Percentiles rank a stretch among this genome's conserved stretches.
phyloP scores from a whole-genome alignment of 2,797 vertebrate genomes.

The Manis pentadactyla region DNA sequence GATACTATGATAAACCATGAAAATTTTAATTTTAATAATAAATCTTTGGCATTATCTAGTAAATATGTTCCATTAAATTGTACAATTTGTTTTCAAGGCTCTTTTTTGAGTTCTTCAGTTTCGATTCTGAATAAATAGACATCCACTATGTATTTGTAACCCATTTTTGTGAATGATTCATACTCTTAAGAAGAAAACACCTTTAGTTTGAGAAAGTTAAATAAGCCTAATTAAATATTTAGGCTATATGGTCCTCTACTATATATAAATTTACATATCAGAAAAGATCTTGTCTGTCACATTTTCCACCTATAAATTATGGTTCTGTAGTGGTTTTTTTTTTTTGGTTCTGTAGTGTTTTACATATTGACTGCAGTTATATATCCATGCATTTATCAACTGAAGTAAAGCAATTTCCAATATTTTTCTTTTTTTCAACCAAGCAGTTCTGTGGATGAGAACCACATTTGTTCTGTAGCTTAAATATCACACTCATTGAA shows the following conservation, averaged over 20 bases:
- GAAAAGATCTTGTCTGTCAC: not conserved
- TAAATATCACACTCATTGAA: not conserved
- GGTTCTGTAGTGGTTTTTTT: not conserved
- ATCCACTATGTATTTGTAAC: not conserved
- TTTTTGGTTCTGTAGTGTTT: not conserved
- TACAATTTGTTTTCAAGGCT: not conserved
- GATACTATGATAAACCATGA: not conserved
- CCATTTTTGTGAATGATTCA: not conserved
- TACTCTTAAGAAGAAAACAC: not conserved
- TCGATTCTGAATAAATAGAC: not conserved
- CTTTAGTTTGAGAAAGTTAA: not conserved
- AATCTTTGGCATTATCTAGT: not conserved
- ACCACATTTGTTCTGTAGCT: not conserved
- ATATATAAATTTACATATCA: not conserved
- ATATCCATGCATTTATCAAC: not conserved
- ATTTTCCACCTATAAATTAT: not conserved
- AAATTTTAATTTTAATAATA: constrained; percentile 18
- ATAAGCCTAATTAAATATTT: constrained; percentile 4
- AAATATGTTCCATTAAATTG: not conserved
- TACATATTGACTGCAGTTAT: not conserved
- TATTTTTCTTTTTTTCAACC: not conserved
- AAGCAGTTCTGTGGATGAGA: not conserved
- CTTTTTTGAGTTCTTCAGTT: not conserved
- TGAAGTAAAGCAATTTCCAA: not conserved
- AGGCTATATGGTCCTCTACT: not conserved